Base-by-base conservation (phyloP, 37 sponge, comb jelly and placozoan species). In the Petrosia ficiformis region DNA sequence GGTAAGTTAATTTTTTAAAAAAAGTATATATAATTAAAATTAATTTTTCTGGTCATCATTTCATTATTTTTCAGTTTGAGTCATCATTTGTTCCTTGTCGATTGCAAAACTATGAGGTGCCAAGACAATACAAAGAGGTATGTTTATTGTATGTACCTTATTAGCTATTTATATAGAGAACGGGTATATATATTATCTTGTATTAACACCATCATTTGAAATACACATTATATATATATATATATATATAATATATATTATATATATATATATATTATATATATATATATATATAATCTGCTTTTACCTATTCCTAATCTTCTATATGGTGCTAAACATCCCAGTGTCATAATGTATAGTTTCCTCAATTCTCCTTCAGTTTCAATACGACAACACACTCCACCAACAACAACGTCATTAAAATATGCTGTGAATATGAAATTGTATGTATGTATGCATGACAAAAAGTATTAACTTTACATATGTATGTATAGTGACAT, bases 271-370 rank as follows among this genome's bases (percentile, higher is more conserved):
- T n/a, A n/a, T n/a, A n/a, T n/a, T n/a, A n/a, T n/a, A n/a, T n/a
- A n/a, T n/a, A n/a, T n/a, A n/a, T n/a, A n/a, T n/a, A n/a, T n/a
- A n/a, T n/a, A n/a, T n/a, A n/a, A n/a, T n/a, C n/a, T n/a, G n/a
- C 26, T 63, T 81, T 34, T 76, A 92, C 95, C 98, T 63, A 94
- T 73, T 25, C 98, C 98, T n/a, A 81, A 78, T 82, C 95, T 74
- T 48, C 98, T 66, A 57, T 97, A 97, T 0, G 98, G 86, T 39
- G 85, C 93, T 57, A 97, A 83, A 40, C 92, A 92, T 6, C 95
- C 98, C 21, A 97, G 79, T 10, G 98, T 97, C 98, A 97, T 97
- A 74, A 97, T 97, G 70, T 97, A 97, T 36, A 97, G 76, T 44
- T 74, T 84, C 39, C 76, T 84, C 60, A 63, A 42, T 2, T 85